Evolutionary conservation across 37 sponge, comb jelly and placozoan genomes (phyloP).

Genomic region (Cliona cf. orientalis): DNA sequence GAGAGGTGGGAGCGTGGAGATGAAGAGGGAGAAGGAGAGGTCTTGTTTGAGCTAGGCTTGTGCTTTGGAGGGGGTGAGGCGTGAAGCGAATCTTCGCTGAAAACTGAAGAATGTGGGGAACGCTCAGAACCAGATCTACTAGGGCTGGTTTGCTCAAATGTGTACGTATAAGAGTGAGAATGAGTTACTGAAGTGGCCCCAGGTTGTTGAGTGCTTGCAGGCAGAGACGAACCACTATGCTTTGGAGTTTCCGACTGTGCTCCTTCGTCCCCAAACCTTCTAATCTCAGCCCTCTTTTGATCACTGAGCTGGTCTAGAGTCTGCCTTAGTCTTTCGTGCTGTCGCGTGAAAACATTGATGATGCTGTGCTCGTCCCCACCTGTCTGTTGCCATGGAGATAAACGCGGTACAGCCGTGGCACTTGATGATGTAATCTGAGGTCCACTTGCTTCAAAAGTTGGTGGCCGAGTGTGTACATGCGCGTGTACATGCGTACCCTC

Average conservation of each 20-base stretch:
- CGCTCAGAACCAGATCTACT: background rate
- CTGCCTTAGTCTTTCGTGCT: conserved; percentile 30
- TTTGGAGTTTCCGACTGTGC: background rate
- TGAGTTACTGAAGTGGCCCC: background rate
- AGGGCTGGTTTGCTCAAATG: conserved; percentile 19
- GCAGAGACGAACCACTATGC: background rate
- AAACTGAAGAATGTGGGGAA: background rate
- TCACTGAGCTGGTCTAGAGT: background rate
- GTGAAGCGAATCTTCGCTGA: background rate
- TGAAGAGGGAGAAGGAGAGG: too few relatives aligned
- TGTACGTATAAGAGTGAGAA: conserved; percentile 6
- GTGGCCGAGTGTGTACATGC: background rate
- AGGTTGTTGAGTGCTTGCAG: background rate
- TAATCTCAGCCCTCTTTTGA: conserved; percentile 13
- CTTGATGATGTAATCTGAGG: background rate
- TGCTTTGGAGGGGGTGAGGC: background rate
- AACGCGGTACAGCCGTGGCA: background rate
- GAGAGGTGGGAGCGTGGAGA: conserved; percentile 4
- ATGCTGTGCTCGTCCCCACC: conserved; percentile 76
- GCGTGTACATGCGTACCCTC: background rate
- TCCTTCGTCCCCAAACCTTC: background rate
- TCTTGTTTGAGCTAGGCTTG: background rate
- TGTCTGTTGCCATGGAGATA: conserved; percentile 55
- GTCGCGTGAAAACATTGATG: conserved; percentile 69
- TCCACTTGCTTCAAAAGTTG: background rate